Evolutionary conservation across 1,140 invertebrate genomes (phyloP).

Genomic region (Archegozetes longisetosus): DNA sequence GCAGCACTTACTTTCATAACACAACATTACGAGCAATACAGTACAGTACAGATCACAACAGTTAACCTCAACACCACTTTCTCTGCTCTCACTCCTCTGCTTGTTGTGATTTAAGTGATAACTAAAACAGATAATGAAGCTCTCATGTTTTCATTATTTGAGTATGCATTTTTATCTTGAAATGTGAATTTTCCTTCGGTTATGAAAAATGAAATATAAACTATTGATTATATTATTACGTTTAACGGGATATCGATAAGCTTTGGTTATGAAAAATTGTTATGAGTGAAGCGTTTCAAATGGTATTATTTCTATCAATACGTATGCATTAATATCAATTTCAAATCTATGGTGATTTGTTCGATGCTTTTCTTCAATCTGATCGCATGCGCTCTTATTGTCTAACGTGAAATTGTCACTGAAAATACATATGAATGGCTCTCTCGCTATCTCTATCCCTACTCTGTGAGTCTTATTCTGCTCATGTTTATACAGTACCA

Average conservation of each 20-base stretch:
- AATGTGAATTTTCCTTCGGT: too few relatives aligned
- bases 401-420: neutral
- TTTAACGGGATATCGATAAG: too few relatives aligned
- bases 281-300: neutral
- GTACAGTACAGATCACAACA: neutral
- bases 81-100: neutral
- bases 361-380: neutral
- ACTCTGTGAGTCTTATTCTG: neutral
- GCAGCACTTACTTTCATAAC: neutral
- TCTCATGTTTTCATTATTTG: too few relatives aligned
- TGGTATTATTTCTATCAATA: neutral
- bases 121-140: neutral
- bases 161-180: too few relatives aligned
- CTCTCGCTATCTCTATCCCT: neutral
- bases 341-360: neutral
- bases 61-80: neutral
- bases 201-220: too few relatives aligned
- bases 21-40: too few relatives aligned
- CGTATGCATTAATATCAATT: neutral
- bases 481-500: neutral
- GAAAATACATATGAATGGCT: neutral
- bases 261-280: neutral
- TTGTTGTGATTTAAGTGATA: neutral
- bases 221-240: too few relatives aligned
- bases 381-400: neutral